Conservation (phyloP, 2,797 vertebrate species). For the Masticophis lateralis region DNA sequence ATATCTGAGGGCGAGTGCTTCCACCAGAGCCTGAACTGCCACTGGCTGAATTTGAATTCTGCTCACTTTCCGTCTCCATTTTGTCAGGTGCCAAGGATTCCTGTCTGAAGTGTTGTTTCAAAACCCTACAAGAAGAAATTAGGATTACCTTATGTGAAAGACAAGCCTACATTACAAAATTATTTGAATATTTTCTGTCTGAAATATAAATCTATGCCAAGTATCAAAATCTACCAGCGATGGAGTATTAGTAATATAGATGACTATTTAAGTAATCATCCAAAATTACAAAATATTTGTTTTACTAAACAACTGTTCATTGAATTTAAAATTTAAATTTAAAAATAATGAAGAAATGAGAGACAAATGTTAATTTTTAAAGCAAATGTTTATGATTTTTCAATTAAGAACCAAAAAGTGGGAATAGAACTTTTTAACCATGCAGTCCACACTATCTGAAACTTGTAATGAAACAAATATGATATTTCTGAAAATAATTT, state of each 20-base stretch:
- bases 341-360: neutral
- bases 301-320: neutral
- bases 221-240: neutral
- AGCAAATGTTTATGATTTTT: neutral
- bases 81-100: slow-evolving; percentile 56
- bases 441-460: neutral
- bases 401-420: neutral
- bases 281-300: neutral
- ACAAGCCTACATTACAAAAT: neutral
- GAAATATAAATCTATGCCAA: neutral
- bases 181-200: neutral
- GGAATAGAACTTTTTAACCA: neutral
- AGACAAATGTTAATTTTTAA: neutral
- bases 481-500: neutral
- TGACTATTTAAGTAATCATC: neutral
- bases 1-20: slow-evolving; percentile 90
- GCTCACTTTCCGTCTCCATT: slow-evolving; percentile 96
- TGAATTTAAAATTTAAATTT: neutral
- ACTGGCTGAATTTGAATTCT: slow-evolving; percentile 84
- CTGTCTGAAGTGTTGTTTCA: slow-evolving; percentile 54
- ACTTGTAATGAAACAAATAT: neutral
- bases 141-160: slow-evolving; percentile 36
- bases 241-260: neutral
- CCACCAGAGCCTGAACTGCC: slow-evolving; percentile 84
- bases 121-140: slow-evolving; percentile 50